phyloP scores from a whole-genome alignment of 2,888 invertebrate species.

The Alloplasta piceator region DNA sequence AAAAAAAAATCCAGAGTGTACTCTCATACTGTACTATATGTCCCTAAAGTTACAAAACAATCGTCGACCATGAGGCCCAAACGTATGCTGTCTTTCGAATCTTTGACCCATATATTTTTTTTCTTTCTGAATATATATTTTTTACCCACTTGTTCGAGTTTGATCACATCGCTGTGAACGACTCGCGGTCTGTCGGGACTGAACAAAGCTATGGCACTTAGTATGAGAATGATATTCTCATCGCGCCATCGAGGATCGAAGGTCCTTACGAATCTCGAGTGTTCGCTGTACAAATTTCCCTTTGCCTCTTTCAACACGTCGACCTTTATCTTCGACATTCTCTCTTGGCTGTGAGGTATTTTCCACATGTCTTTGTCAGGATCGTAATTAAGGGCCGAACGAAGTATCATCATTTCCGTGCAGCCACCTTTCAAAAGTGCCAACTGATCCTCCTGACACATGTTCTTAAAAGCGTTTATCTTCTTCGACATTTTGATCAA shows the following conservation, averaged over 20 bases:
- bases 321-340: constrained; percentile 91
- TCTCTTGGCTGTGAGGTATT: constrained; percentile 92
- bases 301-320: constrained; percentile 96
- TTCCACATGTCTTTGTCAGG: constrained; percentile 95
- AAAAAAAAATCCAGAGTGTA: too few relatives aligned
- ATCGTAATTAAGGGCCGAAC: constrained; percentile 96
- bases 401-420: constrained; percentile 97
- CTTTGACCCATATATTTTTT: too few relatives aligned
- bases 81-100: too few relatives aligned
- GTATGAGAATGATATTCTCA: constrained; percentile 94
- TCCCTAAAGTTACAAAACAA: too few relatives aligned
- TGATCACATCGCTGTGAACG: constrained; percentile 93
- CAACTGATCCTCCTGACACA: constrained; percentile 97
- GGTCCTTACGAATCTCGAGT: constrained; percentile 92
- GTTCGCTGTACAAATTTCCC: constrained; percentile 94
- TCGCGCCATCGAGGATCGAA: constrained; percentile 95
- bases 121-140: constrained; percentile 29
- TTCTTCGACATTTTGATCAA: constrained; percentile 93
- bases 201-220: constrained; percentile 96
- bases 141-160: constrained; percentile 90
- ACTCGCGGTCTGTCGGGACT: constrained; percentile 92
- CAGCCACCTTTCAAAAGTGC: constrained; percentile 95
- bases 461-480: constrained; percentile 94
- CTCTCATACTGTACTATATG: too few relatives aligned
- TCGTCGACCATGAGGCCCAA: too few relatives aligned